Conservation (phyloP, 1,140 invertebrate genomes). For the Lepidotrigona ventralis region DNA sequence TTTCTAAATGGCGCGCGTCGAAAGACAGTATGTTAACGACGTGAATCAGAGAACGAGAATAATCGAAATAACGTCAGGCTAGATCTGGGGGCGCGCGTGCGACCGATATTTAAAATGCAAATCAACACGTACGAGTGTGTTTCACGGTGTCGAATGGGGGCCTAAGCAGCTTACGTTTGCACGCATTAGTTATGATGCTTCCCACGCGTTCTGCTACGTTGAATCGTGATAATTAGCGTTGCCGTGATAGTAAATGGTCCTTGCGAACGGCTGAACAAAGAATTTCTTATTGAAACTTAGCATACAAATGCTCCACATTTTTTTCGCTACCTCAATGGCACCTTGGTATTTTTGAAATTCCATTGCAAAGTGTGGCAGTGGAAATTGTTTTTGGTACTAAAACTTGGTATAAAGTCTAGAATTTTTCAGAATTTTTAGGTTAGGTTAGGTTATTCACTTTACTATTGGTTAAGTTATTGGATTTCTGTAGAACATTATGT, state of each 20-base stretch:
- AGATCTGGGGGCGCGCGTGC: constrained; percentile 14
- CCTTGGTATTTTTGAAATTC: not conserved
- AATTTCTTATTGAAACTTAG: constrained; percentile 28
- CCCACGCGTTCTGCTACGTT: constrained; percentile 35
- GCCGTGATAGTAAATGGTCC: not conserved
- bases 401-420: too few relatives aligned
- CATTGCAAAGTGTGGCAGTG: not conserved
- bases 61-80: constrained; percentile 27
- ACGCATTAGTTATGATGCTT: constrained; percentile 31
- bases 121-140: constrained; percentile 28
- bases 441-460: too few relatives aligned
- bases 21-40: not conserved
- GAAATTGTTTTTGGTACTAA: not conserved
- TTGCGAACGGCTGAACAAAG: constrained; percentile 20
- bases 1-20: constrained; percentile 7
- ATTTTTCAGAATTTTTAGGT: too few relatives aligned
- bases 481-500: too few relatives aligned
- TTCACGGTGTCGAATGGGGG: constrained; percentile 26
- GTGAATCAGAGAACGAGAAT: constrained; percentile 23
- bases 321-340: too few relatives aligned
- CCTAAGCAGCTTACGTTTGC: constrained; percentile 30
- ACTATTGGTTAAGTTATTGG: too few relatives aligned
- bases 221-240: constrained; percentile 29
- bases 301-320: not conserved
- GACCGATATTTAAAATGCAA: constrained; percentile 44